Evolutionary conservation across 2,888 invertebrate species (phyloP).

Genomic region (Anodontia alba): DNA sequence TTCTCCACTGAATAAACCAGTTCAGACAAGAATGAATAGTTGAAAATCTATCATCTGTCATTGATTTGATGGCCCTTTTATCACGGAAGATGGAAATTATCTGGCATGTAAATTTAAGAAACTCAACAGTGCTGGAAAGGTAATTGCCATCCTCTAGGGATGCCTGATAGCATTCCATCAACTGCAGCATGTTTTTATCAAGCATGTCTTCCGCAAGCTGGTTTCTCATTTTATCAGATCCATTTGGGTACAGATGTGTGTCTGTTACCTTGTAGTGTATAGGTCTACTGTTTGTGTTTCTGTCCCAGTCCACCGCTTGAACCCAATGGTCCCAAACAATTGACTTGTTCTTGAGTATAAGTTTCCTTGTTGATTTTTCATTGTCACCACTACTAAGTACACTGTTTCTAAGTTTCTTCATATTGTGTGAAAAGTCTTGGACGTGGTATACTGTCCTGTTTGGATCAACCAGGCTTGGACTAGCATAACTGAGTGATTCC

Average conservation of each 20-base stretch:
- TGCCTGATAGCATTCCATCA: neutral
- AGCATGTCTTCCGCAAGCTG: too few relatives aligned
- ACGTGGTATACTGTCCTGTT: slow-evolving; percentile 23
- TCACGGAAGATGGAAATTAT: neutral
- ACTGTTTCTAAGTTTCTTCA: slow-evolving; percentile 45
- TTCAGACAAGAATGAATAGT: too few relatives aligned
- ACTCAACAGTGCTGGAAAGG: neutral
- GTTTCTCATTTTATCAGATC: too few relatives aligned
- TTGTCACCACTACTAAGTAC: slow-evolving; percentile 35
- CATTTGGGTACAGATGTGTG: too few relatives aligned
- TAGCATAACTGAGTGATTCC: neutral
- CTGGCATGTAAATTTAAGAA: neutral
- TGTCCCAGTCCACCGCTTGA: neutral
- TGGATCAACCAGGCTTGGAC: slow-evolving; percentile 32
- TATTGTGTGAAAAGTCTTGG: slow-evolving; percentile 47
- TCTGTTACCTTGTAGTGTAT: too few relatives aligned
- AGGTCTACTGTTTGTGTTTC: neutral
- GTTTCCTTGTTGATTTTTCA: neutral
- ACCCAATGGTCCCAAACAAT: neutral
- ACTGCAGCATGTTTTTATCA: too few relatives aligned
- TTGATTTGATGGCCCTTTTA: neutral
- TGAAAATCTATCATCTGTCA: neutral
- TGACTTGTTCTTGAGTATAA: neutral
- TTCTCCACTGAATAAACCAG: too few relatives aligned
- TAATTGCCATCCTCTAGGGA: neutral